These are phyloP conservation scores for Quadriops clusia DNA, from an alignment of 2,888 invertebrate genomes.

Conservation along the genomic window DNA sequence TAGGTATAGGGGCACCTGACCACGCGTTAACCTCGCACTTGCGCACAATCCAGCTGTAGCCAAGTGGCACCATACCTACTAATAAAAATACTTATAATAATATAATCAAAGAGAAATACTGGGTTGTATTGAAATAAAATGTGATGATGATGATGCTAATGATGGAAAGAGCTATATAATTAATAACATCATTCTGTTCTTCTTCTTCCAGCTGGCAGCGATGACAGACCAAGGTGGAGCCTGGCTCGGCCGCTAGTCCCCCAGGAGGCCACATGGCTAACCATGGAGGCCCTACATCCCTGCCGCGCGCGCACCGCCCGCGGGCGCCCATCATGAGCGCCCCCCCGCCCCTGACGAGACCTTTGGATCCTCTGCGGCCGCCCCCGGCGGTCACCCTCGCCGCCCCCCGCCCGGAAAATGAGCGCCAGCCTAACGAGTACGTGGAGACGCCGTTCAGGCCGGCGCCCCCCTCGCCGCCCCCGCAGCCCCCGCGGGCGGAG, in stretches of 20 bases:
- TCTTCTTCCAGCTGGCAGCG: constrained; percentile 48
- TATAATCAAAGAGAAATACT: too few species aligned
- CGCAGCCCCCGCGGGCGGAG: constrained; percentile 35
- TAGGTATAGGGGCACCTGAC: too few species aligned
- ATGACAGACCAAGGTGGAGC: constrained; percentile 54
- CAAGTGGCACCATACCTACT: not conserved
- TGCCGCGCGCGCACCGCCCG: constrained; percentile 57
- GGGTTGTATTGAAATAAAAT: too few species aligned
- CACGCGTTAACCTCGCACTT: constrained; percentile 4
- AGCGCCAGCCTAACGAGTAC: constrained; percentile 83
- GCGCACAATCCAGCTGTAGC: not conserved
- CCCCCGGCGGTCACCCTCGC: constrained; percentile 42
- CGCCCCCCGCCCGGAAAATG: constrained; percentile 72
- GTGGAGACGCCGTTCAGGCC: constrained; percentile 74
- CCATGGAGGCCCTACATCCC: constrained; percentile 62
- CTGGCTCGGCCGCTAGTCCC: constrained; percentile 48
- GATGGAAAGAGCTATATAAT: not conserved
- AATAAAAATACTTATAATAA: too few species aligned
- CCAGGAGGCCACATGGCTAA: constrained; percentile 56
- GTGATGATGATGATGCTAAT: too few species aligned
- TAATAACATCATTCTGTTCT: constrained; percentile 9
- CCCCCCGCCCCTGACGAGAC: constrained; percentile 44
- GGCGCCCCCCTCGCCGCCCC: constrained; percentile 40
- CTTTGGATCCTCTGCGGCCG: constrained; percentile 38
- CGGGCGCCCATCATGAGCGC: constrained; percentile 41